Evolutionary conservation across 2,888 invertebrate genomes (phyloP).

Genomic region (Scaptomyza cyrtandrae): DNA sequence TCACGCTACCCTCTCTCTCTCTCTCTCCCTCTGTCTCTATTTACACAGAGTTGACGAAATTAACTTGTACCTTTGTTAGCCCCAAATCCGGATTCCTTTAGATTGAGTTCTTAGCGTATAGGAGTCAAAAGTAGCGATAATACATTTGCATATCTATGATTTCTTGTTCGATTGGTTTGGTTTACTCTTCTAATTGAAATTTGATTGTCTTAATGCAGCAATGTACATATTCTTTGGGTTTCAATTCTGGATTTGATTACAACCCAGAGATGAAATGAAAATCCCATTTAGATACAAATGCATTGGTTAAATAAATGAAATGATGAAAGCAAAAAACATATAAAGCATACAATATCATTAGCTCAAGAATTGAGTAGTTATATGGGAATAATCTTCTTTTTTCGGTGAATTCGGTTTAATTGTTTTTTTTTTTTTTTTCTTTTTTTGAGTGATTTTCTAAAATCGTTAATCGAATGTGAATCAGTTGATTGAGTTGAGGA

Average conservation of each 20-base stretch:
- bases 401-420: too few relatives aligned
- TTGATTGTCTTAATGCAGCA: constrained; percentile 30
- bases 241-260: constrained; percentile 9
- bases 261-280: background rate
- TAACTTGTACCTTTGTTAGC: constrained; percentile 47
- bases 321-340: too few relatives aligned
- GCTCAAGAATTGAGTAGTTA: too few relatives aligned
- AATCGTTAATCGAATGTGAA: too few relatives aligned
- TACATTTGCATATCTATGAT: constrained; percentile 42
- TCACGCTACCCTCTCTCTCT: background rate
- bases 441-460: too few relatives aligned
- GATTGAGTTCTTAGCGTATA: background rate
- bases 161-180: constrained; percentile 20
- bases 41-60: constrained; percentile 55
- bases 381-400: too few relatives aligned
- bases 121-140: constrained; percentile 1
- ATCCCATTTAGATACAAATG: too few relatives aligned
- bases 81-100: background rate
- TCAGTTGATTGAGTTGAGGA: too few relatives aligned
- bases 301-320: too few relatives aligned
- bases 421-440: too few relatives aligned
- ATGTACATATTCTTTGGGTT: constrained; percentile 9
- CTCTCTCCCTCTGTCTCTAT: background rate
- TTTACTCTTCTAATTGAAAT: constrained; percentile 42
- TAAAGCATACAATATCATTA: too few relatives aligned